These are phyloP conservation scores for Erithacus rubecula DNA, from an alignment of 2,797 vertebrate genomes.

Conservation along the genomic window DNA sequence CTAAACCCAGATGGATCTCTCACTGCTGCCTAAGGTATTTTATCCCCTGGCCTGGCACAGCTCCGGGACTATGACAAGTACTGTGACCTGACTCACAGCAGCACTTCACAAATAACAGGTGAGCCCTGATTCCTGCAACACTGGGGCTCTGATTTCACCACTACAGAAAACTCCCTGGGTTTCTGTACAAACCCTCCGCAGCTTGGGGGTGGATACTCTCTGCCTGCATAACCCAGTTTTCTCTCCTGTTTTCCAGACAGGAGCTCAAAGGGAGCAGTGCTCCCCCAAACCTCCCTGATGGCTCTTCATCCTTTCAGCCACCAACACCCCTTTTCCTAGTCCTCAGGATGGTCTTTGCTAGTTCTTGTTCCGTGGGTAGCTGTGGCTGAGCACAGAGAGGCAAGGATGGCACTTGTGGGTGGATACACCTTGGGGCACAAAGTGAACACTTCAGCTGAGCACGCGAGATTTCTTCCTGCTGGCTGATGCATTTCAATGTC, in stretches of 20 bases:
- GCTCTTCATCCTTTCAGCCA: background rate
- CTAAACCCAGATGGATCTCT: background rate
- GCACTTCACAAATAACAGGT: background rate
- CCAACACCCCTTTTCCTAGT: background rate
- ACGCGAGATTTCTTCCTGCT: accelerated
- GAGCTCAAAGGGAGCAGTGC: background rate
- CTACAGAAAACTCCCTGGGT: background rate
- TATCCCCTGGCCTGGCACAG: background rate
- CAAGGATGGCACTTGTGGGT: accelerated
- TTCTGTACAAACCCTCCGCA: background rate
- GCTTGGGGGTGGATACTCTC: background rate
- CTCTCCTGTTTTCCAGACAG: background rate
- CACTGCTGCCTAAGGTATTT: background rate
- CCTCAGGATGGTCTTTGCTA: background rate
- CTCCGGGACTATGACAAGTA: background rate
- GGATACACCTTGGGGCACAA: background rate
- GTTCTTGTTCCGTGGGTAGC: background rate
- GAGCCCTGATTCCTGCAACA: background rate
- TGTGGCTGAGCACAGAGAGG: background rate
- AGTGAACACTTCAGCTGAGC: background rate
- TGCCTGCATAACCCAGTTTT: background rate
- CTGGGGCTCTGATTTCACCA: accelerated
- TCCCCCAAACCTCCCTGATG: background rate
- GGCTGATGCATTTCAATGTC: background rate
- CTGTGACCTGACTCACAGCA: background rate